Evolutionary conservation across 35 echinoderm and acorn worm genomes (phyloP).

Genomic region (Apostichopus japonicus): DNA sequence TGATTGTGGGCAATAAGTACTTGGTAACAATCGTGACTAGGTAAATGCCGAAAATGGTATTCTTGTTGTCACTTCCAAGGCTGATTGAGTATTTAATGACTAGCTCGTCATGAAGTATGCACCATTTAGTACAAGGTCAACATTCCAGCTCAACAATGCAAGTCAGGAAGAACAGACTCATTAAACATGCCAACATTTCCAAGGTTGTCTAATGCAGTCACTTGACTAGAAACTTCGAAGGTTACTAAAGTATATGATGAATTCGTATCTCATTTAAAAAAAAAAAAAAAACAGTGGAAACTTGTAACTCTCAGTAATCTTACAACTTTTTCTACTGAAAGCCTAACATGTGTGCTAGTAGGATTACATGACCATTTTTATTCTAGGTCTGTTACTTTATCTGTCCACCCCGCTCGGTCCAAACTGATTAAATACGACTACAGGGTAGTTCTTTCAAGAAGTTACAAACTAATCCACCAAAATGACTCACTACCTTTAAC

Average conservation of each 20-base stretch:
- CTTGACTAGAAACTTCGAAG: neutral
- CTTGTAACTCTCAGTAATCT: too few relatives aligned
- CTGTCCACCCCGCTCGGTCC: too few relatives aligned
- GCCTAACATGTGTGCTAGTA: too few relatives aligned
- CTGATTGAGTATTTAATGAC: neutral
- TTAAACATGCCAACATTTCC: neutral
- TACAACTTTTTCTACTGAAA: too few relatives aligned
- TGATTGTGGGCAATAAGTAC: neutral
- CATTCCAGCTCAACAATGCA: neutral
- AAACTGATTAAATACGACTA: too few relatives aligned
- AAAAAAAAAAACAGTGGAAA: too few relatives aligned
- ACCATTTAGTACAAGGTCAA: neutral
- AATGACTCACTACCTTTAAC: too few relatives aligned
- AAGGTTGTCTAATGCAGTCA: constrained; percentile 3
- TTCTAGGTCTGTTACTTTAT: too few relatives aligned
- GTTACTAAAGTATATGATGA: neutral
- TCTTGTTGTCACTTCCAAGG: neutral
- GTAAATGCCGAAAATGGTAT: neutral
- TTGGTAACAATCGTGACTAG: neutral
- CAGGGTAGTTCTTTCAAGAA: too few relatives aligned
- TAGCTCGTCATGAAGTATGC: neutral
- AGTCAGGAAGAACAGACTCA: neutral
- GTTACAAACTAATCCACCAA: too few relatives aligned
- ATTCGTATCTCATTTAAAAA: too few relatives aligned
- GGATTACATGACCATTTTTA: too few relatives aligned